phyloP scores from a whole-genome alignment of 2,113 vertebrate genomes.

The Sigmodon hispidus region DNA sequence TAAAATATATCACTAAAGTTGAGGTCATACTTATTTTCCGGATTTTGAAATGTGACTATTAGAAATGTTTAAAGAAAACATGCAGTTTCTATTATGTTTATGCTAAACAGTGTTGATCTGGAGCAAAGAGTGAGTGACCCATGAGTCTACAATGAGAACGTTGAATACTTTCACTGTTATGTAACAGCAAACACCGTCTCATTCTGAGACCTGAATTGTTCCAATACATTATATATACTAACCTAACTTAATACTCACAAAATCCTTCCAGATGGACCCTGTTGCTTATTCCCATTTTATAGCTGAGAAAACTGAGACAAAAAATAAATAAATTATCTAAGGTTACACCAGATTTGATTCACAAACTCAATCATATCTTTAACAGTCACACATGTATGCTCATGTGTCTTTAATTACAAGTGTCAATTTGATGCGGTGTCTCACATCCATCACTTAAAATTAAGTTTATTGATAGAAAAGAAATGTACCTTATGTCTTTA shows the following conservation, averaged over 20 bases:
- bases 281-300: background rate
- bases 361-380: background rate
- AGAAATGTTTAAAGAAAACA: background rate
- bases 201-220: background rate
- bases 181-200: background rate
- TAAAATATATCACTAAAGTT: background rate
- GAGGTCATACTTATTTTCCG: background rate
- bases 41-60: background rate
- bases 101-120: background rate
- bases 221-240: too few relatives aligned
- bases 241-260: background rate
- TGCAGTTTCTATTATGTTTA: background rate
- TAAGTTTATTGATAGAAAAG: constrained; percentile 10
- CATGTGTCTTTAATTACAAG: background rate
- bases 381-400: background rate
- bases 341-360: background rate
- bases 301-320: background rate
- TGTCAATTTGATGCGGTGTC: background rate
- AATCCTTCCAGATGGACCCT: background rate
- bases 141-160: too few relatives aligned
- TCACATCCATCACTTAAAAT: background rate
- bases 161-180: background rate
- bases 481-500: background rate
- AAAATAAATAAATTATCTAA: background rate
- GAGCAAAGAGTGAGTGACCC: background rate